Base-by-base conservation (phyloP, 2,888 invertebrate species). In the Pyralis farinalis region DNA sequence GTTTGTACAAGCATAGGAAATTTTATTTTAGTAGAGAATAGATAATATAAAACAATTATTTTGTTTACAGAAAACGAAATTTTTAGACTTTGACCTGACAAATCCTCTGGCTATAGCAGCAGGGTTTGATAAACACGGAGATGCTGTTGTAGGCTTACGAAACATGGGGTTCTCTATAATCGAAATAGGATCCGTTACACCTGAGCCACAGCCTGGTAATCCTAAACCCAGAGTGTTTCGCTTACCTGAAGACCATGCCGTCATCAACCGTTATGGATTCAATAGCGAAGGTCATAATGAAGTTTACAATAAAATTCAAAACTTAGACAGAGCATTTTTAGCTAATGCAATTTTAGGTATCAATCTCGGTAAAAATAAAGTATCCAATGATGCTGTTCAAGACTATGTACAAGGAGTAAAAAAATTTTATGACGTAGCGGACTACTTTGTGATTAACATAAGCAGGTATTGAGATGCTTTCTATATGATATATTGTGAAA, bases 21-120 rank as follows among this genome's bases (percentile, higher is more conserved):
- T n/a, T n/a, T n/a, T n/a, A n/a, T n/a, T n/a, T n/a, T n/a, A n/a
- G n/a, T n/a, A n/a, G n/a, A n/a, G n/a, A n/a, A n/a, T n/a, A n/a
- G n/a, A n/a, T n/a, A n/a, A n/a, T n/a, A n/a, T n/a, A n/a, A n/a
- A n/a, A n/a, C n/a, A n/a, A n/a, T n/a, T 16, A 3, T 16, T 16
- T 16, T 16, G 4, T 16, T 37, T 71, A 30, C 75, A 96, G 95
- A 90, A 91, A 69, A 93, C 94, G 0, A 90, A 85, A 39, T 86
- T 98, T 34, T 94, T 96, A 72, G 92, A 92, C 12, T 88, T 92
- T 47, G 75, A 93, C 8, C 92, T 99, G 46, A 87, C 91, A 40
- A 98, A 98, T 86, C 99, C 99, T 0, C 81, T 99, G 56, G 99
- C 99, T n/a, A 93, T 99, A 64, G 99, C 99, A 16, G 99, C 99